Evolutionary conservation across 2,888 invertebrate species (phyloP).

Genomic region (Cantharis rufa): DNA sequence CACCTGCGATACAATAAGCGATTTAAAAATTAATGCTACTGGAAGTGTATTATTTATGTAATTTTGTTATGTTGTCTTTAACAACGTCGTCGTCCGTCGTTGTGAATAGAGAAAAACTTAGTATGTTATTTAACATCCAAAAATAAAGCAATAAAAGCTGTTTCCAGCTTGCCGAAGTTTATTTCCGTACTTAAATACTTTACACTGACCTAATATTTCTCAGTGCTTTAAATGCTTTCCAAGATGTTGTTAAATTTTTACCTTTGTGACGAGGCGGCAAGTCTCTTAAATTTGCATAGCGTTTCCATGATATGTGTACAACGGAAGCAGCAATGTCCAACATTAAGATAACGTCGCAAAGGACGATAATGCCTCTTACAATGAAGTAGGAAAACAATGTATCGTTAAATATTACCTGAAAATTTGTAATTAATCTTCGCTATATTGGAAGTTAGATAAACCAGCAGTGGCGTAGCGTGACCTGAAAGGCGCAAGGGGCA

Average conservation of each 20-base stretch:
- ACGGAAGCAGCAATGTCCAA: constrained; percentile 18
- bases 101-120: not conserved
- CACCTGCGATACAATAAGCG: too few relatives aligned
- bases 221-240: not conserved
- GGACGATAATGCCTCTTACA: not conserved
- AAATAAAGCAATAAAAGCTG: not conserved
- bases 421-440: not conserved
- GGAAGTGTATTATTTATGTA: too few relatives aligned
- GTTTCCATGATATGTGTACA: constrained; percentile 17
- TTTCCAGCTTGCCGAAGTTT: not conserved
- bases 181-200: not conserved
- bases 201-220: not conserved
- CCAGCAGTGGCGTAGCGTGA: too few relatives aligned
- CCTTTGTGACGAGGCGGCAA: constrained; percentile 22
- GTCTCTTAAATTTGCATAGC: constrained; percentile 14
- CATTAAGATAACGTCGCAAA: constrained; percentile 19
- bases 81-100: too few relatives aligned
- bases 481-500: too few relatives aligned
- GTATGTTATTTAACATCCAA: not conserved
- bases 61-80: too few relatives aligned
- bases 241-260: not conserved
- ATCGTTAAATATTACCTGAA: not conserved
- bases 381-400: not conserved
- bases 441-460: not conserved
- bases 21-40: too few relatives aligned